Evolutionary conservation across 37 sponge, comb jelly and placozoan species (phyloP), one percentile per base, ranked within the genome.

Genomic region (Amphimedon queenslandica): DNA sequence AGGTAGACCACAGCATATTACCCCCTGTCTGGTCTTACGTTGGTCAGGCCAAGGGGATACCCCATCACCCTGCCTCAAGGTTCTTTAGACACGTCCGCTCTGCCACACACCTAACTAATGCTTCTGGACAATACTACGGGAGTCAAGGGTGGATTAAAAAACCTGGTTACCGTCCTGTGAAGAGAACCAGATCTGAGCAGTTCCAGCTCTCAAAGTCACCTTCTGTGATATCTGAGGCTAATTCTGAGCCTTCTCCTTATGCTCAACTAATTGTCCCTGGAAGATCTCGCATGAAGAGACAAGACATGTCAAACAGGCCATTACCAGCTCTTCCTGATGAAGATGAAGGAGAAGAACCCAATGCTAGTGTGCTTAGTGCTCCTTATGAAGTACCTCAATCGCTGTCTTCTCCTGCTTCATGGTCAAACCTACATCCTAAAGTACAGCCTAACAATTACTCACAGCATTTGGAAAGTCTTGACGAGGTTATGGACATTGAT

Each of bases 61-160:
- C 82, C 3, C 82, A 67, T 32, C 82, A 82, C 60, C 64, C 63
- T 23, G 18, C 70, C 18, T 82, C 82, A 57, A 67, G 56, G 23
- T 82, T 75, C 70, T 82, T 82, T 66, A 4, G 29, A 36, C 40
- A 56, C 20, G 2, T 60, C 11, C 41, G 5, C 27, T 6, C 8
- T 11, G 5, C 5, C 8, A 11, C 5, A 6, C 27, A 60, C 28
- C 51, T 47, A 8, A 8, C 51, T 47, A 8, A 8, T 47, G 13
- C 51, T 47, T 47, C 51, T n/a, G n/a, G n/a, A n/a, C n/a, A n/a
- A n/a, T n/a, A n/a, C n/a, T n/a, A n/a, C n/a, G 13, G 53, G 8
- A 47, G 53, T 47, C 13, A 47, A 47, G 53, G 13, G 13, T 47
- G 53, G 53, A 8, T 8, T 18, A 47, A 13, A 47, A 47, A 8